These are phyloP conservation scores for Leptinotarsa peninsularis DNA, from an alignment of 2,888 invertebrate genomes.

Conservation along the genomic window DNA sequence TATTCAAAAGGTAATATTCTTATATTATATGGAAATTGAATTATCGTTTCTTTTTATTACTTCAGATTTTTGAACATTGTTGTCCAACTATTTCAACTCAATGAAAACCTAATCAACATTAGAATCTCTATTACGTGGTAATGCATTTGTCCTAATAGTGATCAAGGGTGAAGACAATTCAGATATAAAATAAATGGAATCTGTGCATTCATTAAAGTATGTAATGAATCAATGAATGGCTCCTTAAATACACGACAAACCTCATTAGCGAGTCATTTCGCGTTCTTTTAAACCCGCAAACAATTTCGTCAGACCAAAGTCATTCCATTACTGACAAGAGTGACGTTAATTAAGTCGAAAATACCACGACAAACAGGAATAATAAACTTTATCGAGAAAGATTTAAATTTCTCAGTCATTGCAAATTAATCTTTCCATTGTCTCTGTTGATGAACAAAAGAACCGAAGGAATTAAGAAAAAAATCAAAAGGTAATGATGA, in stretches of 20 bases:
- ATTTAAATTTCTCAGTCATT: constrained; percentile 32
- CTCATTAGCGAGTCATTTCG: constrained; percentile 4
- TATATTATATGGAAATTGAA: too few species aligned
- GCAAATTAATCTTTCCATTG: constrained; percentile 42
- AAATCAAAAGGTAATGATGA: neutral
- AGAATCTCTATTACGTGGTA: too few species aligned
- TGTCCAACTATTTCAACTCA: too few species aligned
- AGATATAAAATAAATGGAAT: neutral
- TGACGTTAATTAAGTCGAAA: constrained; percentile 33
- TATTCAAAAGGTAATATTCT: too few species aligned
- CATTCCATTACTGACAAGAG: constrained; percentile 8
- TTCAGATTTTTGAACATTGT: too few species aligned
- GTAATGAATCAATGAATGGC: constrained; percentile 1
- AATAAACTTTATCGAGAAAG: constrained; percentile 34
- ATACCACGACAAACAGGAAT: constrained; percentile 25
- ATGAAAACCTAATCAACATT: too few species aligned
- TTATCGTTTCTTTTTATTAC: too few species aligned
- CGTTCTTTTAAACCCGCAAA: neutral
- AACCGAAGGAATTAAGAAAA: neutral
- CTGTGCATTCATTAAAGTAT: neutral
- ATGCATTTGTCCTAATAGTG: too few species aligned
- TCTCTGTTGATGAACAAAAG: constrained; percentile 37
- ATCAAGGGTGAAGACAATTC: neutral
- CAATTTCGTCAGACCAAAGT: constrained; percentile 12
- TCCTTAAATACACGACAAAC: neutral